phyloP scores from a whole-genome alignment of 2,797 vertebrate species.

The Carcharodon carcharias region DNA sequence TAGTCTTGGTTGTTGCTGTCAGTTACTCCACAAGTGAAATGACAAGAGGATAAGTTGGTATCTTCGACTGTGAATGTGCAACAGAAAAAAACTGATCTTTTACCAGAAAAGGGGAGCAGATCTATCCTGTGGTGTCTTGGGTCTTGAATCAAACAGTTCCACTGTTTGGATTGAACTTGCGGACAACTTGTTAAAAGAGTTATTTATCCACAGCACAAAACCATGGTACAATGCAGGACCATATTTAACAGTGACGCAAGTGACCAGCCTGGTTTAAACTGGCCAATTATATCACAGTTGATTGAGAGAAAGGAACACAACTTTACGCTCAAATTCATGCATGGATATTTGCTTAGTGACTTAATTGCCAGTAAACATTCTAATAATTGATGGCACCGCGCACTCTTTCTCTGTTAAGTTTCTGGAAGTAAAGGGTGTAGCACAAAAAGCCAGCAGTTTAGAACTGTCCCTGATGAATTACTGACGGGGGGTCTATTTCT shows the following conservation, averaged over 20 bases:
- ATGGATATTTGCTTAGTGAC: neutral
- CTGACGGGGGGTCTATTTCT: no score
- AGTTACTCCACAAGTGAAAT: neutral
- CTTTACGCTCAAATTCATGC: neutral
- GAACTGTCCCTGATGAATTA: no score
- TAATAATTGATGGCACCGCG: no score
- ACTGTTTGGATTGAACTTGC: neutral
- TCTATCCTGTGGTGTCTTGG: no score
- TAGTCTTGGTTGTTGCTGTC: neutral
- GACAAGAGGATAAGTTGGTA: neutral
- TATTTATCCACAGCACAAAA: neutral
- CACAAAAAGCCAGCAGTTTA: no score
- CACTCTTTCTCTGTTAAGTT: no score
- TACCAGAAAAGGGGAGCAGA: neutral
- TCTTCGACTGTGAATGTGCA: neutral
- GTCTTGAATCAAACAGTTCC: neutral
- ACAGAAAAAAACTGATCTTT: neutral
- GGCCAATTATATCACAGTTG: neutral
- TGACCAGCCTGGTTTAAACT: neutral
- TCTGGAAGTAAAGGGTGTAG: no score
- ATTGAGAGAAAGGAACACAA: neutral
- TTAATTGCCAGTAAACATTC: no score
- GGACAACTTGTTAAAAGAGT: neutral
- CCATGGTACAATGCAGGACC: neutral
- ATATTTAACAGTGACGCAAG: neutral